Evolutionary conservation across 1,140 invertebrate species (phyloP), one percentile per base, ranked within the genome.

Genomic region (Zaprionus gabonicus): DNA sequence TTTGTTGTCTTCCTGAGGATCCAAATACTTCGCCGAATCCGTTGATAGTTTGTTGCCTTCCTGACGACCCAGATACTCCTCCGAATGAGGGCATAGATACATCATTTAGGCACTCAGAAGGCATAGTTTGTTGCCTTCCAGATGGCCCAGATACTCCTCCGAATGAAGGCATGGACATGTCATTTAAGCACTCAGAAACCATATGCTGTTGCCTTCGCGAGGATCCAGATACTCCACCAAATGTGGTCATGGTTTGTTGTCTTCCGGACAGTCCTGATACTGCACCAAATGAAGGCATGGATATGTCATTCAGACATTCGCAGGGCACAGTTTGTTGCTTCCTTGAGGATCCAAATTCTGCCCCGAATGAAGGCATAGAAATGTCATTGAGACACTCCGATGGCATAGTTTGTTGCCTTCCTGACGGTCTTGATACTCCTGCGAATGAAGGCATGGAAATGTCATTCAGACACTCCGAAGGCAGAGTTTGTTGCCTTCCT

Each of bases 321-420:
- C 20, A 20, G 1, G 34, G 12, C 57, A 41, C n/a, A 1, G 36
- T 27, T 10, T 38, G 36, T 7, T 59, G 57, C 4, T 23, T 6
- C 12, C 59, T 17, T 1, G 27, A 36, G 0, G 34, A 5, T 6
- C 23, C 9, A 5, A 20, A 53, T 4, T 27, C 23, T 17, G 17
- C 57, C 5, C 36, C 46, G 10, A 64, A 67, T 3, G 75, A 66
- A 1, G 77, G 78, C 76, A 79, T 73, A 0, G 64, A 64, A 5
- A 73, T 41, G 3, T 79, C 57, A 1, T 80, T 55, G 2, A 80
- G 9, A 2, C 20, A 67, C 15, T 4, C 38, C 0, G 38, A 41
- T 4, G 38, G 13, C 38, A 41, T 41, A 41, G 38, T 15, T 41
- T 41, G 38, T 41, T 41, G 28, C 28, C 28, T 31, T 31, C 7